Evolutionary conservation across 2,113 vertebrate genomes (phyloP), one percentile per base, ranked within the genome.

Genomic region (Ctenomys sociabilis): DNA sequence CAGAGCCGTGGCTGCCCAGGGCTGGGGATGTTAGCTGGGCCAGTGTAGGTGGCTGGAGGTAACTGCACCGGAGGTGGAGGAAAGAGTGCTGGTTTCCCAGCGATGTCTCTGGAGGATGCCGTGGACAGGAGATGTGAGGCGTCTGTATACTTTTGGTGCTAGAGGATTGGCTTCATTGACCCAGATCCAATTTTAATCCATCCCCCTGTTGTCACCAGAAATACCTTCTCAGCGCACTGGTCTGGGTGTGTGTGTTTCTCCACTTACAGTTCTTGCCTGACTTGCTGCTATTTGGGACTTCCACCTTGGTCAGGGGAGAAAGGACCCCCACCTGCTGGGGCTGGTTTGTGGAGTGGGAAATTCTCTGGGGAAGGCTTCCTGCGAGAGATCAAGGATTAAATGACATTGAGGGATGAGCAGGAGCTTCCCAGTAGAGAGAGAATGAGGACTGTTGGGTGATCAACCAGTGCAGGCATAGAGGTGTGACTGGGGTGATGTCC

Each of bases 1-100:
- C 17, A 4, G 83, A n/a, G 26, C 4, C 6, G 1, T 5, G 6
- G 17, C 14, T 1, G n/a, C 63, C 4, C 1, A 21, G 45, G 17
- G 28, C 68, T 1, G 1, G 10, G 52, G 26, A 19, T 21, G 2
- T 10, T 0, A 2, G 87, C 32, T 6, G 35, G 0, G 40, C 1
- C 16, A 32, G 45, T 81, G 32, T 28, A 1, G 73, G 57, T 16
- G 24, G 24, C 35, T 4, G 59, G 68, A 24, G 4, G 40, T 5
- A 43, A 64, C 14, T 32, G 63, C 28, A 1, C 14, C 8, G n/a
- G 21, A 28, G 30, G 80, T 7, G 6, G 19, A 57, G 54, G 21
- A 16, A 7, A 30, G 37, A 26, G 45, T 22, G 1, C 14, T 30
- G 59, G 30, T 57, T 30, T 30, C 75, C 43, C 30, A 1, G 1